A percentile compares a stretch with the other conserved stretches of the same genome.
Conservation (phyloP, 2,888 invertebrate genomes). For the Diarsia brunnea region DNA sequence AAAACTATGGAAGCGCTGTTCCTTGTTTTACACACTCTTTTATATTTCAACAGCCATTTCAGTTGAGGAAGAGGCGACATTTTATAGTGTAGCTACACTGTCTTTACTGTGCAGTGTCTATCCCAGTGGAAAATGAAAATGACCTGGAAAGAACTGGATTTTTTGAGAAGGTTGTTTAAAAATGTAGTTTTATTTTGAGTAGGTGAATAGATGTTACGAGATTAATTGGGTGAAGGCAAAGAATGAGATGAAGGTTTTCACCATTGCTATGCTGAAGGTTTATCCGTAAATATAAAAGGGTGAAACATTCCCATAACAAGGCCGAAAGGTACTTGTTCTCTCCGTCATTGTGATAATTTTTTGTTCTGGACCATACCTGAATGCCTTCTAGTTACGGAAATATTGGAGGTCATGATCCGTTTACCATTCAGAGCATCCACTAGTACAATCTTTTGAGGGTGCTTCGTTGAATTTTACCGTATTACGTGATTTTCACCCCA, state of each 20-base stretch:
- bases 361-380: too few species aligned
- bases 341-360: too few species aligned
- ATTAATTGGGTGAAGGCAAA: not conserved
- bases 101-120: conserved; percentile 67
- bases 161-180: conserved; percentile 5
- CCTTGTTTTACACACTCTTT: conserved; percentile 86
- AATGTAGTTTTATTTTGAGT: not conserved
- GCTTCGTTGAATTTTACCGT: too few species aligned
- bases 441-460: too few species aligned
- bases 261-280: not conserved
- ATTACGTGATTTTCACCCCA: too few species aligned
- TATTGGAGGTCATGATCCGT: too few species aligned
- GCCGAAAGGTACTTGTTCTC: too few species aligned
- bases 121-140: conserved; percentile 67
- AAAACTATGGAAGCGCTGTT: conserved; percentile 82
- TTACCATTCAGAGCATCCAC: too few species aligned
- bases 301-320: too few species aligned
- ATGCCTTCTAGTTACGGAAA: too few species aligned
- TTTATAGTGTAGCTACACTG: conserved; percentile 70
- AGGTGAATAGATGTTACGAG: not conserved
- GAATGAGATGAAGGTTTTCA: not conserved
- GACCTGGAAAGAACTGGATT: conserved; percentile 48
- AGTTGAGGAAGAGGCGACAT: conserved; percentile 74
- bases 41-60: conserved; percentile 83
- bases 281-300: not conserved